Evolutionary conservation across 2,113 vertebrate species (phyloP), one percentile per base, ranked within the genome.

Genomic region (Odocoileus virginianus): DNA sequence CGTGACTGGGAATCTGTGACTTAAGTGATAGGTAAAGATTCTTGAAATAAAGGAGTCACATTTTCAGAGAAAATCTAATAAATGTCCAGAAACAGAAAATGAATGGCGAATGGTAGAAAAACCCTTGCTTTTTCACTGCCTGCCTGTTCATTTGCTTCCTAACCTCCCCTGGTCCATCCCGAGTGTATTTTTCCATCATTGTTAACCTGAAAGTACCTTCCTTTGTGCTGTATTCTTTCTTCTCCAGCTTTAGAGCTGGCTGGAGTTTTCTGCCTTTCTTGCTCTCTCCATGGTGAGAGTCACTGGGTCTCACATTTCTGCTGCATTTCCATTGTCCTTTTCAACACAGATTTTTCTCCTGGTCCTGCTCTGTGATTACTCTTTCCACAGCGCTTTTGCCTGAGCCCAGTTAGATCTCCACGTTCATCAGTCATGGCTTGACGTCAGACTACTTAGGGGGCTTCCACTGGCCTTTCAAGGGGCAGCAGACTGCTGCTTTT

Each of bases 281-380:
- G 6, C 47, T 71, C 61, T 96, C 89, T 71, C 86, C 55, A 1
- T 43, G 55, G 43, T 58, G 67, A 57, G 86, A 95, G 58, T 61
- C 86, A 54, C 61, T 36, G 27, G 85, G n/a, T 47, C 61, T 96
- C 28, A 2, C 25, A 43, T 58, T 94, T 94, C 50, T 52, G 82
- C 57, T 95, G 50, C 54, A n/a, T 95, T 92, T 74, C 78, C 93
- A 84, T 94, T 81, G 91, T 97, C 79, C 95, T 81, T 94, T 81
- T 71, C 86, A 45, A 7, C 50, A 21, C 6, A 3, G 50, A 52
- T 12, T 17, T 60, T 81, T 74, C 60, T 52, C 28, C 50, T 30
- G 45, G 50, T 55, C 55, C 57, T 83, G 40, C 61, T 81, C 91
- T 67, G 7, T 94, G 79, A 94, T 95, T 93, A 82, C 43, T 87